A percentile compares a stretch with the other conserved stretches of the same genome.
These are phyloP conservation scores for Indicator indicator DNA, from an alignment of 2,113 vertebrate genomes.

Conservation along the genomic window DNA sequence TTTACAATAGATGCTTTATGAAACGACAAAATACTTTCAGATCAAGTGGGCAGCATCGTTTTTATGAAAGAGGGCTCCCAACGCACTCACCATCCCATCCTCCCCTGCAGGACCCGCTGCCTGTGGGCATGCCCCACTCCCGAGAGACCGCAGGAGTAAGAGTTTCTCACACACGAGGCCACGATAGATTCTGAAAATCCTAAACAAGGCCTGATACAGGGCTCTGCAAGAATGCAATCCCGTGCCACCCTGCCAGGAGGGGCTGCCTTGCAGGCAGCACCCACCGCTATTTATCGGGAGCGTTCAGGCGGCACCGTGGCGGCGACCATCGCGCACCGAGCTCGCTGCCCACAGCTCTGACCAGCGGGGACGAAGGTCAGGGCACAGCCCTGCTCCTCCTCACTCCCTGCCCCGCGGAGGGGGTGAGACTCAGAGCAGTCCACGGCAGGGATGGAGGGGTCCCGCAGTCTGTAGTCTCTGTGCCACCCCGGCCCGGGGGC, in stretches of 20 bases:
- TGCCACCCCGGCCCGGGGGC: too few relatives aligned
- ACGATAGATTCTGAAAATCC: background rate
- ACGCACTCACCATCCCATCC: background rate
- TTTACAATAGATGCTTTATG: constrained; percentile 43
- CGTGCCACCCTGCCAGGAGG: too few relatives aligned
- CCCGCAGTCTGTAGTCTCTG: too few relatives aligned
- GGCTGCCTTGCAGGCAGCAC: background rate
- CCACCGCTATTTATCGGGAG: accelerated
- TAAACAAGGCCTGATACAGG: accelerated
- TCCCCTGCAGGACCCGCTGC: background rate
- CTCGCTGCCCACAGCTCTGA: accelerated
- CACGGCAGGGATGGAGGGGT: too few relatives aligned
- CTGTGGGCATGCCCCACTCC: background rate
- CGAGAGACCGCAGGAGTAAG: accelerated
- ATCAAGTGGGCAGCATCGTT: background rate
- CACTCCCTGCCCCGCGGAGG: accelerated
- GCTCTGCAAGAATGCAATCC: background rate
- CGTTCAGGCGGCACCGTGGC: accelerated
- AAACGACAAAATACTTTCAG: background rate
- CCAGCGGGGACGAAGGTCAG: accelerated
- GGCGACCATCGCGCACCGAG: accelerated
- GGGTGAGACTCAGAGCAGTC: accelerated
- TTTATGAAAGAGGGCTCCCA: background rate
- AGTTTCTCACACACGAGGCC: accelerated
- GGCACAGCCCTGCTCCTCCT: background rate